Evolutionary conservation across 1,140 invertebrate species (phyloP).

Genomic region (Parasteatoda tepidariorum): DNA sequence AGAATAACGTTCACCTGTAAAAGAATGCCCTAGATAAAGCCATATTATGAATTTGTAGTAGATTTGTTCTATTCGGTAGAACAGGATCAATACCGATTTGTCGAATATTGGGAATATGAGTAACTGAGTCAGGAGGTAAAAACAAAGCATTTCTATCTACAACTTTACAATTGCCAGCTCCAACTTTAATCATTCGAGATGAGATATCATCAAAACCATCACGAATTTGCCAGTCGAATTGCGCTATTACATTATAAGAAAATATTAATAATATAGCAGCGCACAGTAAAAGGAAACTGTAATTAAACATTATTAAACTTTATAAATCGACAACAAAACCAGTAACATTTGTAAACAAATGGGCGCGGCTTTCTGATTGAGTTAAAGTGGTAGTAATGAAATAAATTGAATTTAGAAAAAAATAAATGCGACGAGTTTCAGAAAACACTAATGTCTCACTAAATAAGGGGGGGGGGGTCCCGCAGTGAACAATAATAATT

Average conservation of each 20-base stretch:
- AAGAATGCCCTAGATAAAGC: slow-evolving; percentile 94
- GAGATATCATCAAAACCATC: slow-evolving; percentile 91
- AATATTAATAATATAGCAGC: slow-evolving; percentile 32
- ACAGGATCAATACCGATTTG: slow-evolving; percentile 95
- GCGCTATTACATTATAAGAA: slow-evolving; percentile 70
- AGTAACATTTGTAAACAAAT: slow-evolving; percentile 41
- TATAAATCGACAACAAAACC: not conserved
- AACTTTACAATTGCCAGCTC: slow-evolving; percentile 86
- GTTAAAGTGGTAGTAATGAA: slow-evolving; percentile 29
- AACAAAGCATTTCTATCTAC: slow-evolving; percentile 86
- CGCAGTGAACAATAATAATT: too few species aligned
- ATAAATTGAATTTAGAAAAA: too few species aligned
- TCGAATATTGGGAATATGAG: slow-evolving; percentile 93
- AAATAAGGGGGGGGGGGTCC: too few species aligned
- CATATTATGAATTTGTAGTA: slow-evolving; percentile 95
- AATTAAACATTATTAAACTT: slow-evolving; percentile 6
- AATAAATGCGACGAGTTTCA: too few species aligned
- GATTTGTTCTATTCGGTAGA: slow-evolving; percentile 91
- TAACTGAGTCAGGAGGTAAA: slow-evolving; percentile 84
- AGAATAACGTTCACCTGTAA: slow-evolving; percentile 73
- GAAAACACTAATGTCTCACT: too few species aligned
- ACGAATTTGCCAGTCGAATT: slow-evolving; percentile 88
- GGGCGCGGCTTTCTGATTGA: slow-evolving; percentile 18
- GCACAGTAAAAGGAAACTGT: not conserved
- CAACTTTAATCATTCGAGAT: slow-evolving; percentile 81